Conservation (phyloP, 2,797 vertebrate species). For the Etheostoma nigrum region DNA sequence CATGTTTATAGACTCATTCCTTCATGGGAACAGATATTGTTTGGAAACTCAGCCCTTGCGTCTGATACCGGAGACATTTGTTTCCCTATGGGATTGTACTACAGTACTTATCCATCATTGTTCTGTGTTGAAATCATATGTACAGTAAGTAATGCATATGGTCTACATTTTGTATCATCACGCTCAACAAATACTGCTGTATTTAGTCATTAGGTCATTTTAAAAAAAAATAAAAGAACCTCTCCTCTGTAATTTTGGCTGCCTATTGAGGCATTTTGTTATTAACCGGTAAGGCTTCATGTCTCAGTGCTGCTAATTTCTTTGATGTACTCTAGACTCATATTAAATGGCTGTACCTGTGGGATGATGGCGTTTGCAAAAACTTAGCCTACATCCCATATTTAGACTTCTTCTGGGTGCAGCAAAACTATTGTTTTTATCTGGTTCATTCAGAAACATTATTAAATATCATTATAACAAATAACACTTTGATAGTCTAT, state of each 20-base stretch:
- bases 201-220: constrained; percentile 5
- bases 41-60: constrained; percentile 19
- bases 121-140: background rate
- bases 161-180: background rate
- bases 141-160: background rate
- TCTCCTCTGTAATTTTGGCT: constrained; percentile 23
- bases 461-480: background rate
- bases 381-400: constrained; percentile 21
- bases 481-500: constrained; percentile 2
- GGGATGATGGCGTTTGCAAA: constrained; percentile 23
- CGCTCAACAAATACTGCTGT: constrained; percentile 6
- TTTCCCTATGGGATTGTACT: background rate
- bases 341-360: constrained; percentile 33
- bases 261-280: constrained; percentile 29
- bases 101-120: background rate
- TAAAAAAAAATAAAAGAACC: background rate
- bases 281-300: constrained; percentile 37
- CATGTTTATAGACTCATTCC: constrained; percentile 60
- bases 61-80: background rate
- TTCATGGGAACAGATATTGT: background rate
- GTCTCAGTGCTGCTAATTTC: constrained; percentile 36
- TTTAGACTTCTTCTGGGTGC: constrained; percentile 12
- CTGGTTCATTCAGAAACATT: constrained; percentile 1
- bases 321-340: constrained; percentile 52
- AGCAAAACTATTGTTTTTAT: constrained; percentile 7